Percentiles rank a stretch among this genome's conserved stretches.
phyloP scores from a whole-genome alignment of 64 coral and sea anemone genomes.

The Montipora capricornis region DNA sequence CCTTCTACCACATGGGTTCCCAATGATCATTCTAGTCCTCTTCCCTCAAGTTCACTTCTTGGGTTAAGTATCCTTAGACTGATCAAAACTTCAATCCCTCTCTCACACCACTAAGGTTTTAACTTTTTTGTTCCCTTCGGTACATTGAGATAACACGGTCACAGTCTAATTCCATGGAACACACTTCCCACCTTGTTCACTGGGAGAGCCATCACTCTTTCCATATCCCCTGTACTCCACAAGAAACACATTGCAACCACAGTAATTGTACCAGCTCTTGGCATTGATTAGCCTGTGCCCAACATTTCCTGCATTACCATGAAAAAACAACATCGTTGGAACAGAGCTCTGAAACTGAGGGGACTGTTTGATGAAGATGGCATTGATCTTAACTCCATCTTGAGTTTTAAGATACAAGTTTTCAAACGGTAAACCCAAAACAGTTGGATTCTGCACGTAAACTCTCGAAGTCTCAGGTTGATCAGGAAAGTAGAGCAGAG shows the following conservation, averaged over 20 bases:
- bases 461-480: slow-evolving; percentile 93
- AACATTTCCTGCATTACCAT: slow-evolving; percentile 98
- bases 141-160: too few relatives aligned
- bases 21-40: too few relatives aligned
- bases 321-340: slow-evolving; percentile 92
- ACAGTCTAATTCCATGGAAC: too few relatives aligned
- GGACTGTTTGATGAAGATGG: slow-evolving; percentile 92
- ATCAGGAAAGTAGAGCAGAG: slow-evolving; percentile 96
- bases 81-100: too few relatives aligned
- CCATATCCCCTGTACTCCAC: slow-evolving; percentile 98
- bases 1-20: too few relatives aligned
- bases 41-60: too few relatives aligned
- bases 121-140: too few relatives aligned
- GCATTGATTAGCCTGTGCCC: slow-evolving; percentile 94
- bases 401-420: slow-evolving; percentile 93
- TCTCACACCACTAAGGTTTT: too few relatives aligned
- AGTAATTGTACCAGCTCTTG: slow-evolving; percentile 83
- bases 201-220: slow-evolving; percentile 95
- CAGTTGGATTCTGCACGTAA: slow-evolving; percentile 92
- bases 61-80: too few relatives aligned
- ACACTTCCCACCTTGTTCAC: slow-evolving; percentile 87
- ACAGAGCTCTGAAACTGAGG: slow-evolving; percentile 76
- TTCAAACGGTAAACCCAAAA: slow-evolving; percentile 92
- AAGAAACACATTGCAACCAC: slow-evolving; percentile 94
- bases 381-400: slow-evolving; percentile 94